Evolutionary conservation across 2,797 vertebrate species (phyloP).

Genomic region (Alauda arvensis): DNA sequence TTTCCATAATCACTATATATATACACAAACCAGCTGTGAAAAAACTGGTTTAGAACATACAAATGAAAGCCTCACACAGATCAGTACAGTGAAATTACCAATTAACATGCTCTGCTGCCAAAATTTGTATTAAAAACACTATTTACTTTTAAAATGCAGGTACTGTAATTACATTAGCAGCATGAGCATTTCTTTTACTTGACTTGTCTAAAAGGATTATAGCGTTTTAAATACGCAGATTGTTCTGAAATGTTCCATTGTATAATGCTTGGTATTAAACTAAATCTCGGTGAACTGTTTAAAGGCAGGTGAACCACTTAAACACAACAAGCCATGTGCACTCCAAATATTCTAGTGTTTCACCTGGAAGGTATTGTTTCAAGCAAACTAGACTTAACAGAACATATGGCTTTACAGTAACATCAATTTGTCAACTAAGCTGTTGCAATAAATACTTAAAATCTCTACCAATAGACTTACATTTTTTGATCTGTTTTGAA

Average conservation of each 20-base stretch:
- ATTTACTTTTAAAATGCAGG: constrained; percentile 53
- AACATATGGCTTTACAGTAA: constrained; percentile 82
- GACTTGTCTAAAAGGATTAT: constrained; percentile 56
- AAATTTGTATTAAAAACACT: constrained; percentile 57
- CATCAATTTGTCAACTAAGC: constrained; percentile 77
- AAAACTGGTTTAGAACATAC: constrained; percentile 74
- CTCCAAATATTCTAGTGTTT: constrained; percentile 71
- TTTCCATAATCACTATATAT: constrained; percentile 82
- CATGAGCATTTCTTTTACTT: constrained; percentile 45
- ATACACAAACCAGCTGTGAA: constrained; percentile 76
- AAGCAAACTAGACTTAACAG: constrained; percentile 74
- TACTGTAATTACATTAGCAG: constrained; percentile 59
- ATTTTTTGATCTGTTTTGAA: constrained; percentile 80
- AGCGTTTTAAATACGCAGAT: constrained; percentile 51
- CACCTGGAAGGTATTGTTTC: constrained; percentile 69
- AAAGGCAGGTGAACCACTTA: constrained; percentile 70
- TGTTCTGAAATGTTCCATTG: constrained; percentile 60
- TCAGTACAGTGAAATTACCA: constrained; percentile 70
- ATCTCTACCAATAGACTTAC: constrained; percentile 83
- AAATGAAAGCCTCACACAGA: constrained; percentile 75
- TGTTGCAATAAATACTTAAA: constrained; percentile 91
- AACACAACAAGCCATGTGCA: constrained; percentile 77
- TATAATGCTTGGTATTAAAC: constrained; percentile 61
- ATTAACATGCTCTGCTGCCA: constrained; percentile 70
- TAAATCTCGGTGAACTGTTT: constrained; percentile 70